Conservation (phyloP, 2,797 vertebrate species). For the Lutra lutra region DNA sequence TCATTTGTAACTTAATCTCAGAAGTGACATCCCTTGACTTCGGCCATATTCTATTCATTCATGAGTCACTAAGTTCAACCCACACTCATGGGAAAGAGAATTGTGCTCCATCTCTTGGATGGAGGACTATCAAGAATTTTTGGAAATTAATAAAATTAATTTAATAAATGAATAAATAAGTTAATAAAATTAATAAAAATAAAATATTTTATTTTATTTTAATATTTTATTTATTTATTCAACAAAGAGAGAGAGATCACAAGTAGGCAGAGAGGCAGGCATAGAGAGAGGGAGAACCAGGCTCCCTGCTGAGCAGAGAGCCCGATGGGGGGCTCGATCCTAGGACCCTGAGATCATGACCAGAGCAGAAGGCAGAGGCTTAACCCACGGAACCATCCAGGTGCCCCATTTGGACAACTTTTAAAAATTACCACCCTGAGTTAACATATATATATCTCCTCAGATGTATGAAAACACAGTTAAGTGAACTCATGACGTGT, state of each 20-base stretch:
- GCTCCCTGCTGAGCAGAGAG: too few relatives aligned
- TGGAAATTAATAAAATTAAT: background rate
- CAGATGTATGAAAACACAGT: background rate
- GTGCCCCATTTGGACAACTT: background rate
- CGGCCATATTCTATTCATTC: background rate
- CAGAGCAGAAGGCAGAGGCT: too few relatives aligned
- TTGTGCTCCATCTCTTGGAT: background rate
- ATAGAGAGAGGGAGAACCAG: too few relatives aligned
- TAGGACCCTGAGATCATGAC: too few relatives aligned
- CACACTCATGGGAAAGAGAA: accelerated
- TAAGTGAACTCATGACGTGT: background rate
- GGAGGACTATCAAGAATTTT: background rate
- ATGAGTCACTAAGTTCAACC: background rate
- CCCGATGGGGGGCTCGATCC: too few relatives aligned
- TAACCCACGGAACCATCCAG: too few relatives aligned
- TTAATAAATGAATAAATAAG: too few relatives aligned
- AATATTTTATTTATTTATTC: too few relatives aligned
- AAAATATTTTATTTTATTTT: too few relatives aligned
- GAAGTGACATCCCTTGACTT: background rate
- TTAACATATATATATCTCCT: background rate
- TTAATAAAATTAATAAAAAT: too few relatives aligned
- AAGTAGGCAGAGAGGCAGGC: too few relatives aligned
- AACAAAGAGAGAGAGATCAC: too few relatives aligned
- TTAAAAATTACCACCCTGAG: background rate
- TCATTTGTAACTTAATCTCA: background rate